These are phyloP conservation scores for Sibirionetta formosa DNA, from an alignment of 2,797 vertebrate genomes.

Conservation along the genomic window DNA sequence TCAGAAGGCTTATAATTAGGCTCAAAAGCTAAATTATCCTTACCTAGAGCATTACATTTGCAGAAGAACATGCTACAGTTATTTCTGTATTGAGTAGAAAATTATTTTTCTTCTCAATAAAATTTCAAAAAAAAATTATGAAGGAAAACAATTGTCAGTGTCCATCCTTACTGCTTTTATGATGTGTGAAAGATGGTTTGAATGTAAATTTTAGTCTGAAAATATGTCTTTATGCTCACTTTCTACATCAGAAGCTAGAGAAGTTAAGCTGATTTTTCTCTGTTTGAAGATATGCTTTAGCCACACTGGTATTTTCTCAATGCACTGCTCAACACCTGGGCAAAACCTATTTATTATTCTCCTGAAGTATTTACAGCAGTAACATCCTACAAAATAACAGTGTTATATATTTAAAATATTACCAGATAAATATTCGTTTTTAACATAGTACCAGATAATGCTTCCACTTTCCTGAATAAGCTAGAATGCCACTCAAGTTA, in stretches of 20 bases:
- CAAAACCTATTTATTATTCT: not conserved
- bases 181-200: not conserved
- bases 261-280: not conserved
- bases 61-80: not conserved
- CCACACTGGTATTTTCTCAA: not conserved
- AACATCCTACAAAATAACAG: not conserved
- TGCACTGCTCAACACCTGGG: not conserved
- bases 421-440: slow-evolving; percentile 45
- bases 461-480: slow-evolving; percentile 71
- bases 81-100: not conserved
- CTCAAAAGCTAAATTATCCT: not conserved
- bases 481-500: slow-evolving; percentile 80
- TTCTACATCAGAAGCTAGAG: not conserved
- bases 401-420: not conserved
- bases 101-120: not conserved
- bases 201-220: not conserved
- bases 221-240: fast-evolving
- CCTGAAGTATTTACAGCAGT: not conserved
- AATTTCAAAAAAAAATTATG: not conserved
- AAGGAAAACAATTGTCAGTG: not conserved
- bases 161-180: not conserved
- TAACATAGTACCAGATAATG: slow-evolving; percentile 64
- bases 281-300: not conserved
- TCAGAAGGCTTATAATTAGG: not conserved
- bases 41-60: not conserved